phyloP scores from a whole-genome alignment of 1,140 invertebrate species.

The Drosophila serrata region DNA sequence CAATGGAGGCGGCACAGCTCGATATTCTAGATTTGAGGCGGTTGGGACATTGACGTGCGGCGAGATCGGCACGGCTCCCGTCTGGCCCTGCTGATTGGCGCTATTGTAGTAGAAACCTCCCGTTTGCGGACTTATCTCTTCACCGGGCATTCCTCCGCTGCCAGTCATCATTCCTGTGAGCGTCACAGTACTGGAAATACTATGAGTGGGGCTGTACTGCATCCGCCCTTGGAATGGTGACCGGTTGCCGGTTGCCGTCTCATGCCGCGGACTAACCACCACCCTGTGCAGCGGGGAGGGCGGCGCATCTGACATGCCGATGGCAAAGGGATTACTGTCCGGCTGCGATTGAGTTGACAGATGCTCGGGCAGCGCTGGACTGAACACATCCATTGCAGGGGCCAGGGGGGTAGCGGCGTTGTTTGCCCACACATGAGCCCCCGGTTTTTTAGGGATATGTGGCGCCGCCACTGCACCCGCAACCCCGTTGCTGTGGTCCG shows the following conservation, averaged over 20 bases:
- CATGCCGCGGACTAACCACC: slow-evolving; percentile 75
- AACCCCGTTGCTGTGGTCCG: slow-evolving; percentile 58
- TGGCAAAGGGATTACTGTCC: slow-evolving; percentile 47
- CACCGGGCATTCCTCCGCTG: slow-evolving; percentile 8
- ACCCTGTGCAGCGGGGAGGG: slow-evolving; percentile 74
- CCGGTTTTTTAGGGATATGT: slow-evolving; percentile 70
- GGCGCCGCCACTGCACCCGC: slow-evolving; percentile 69
- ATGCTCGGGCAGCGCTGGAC: slow-evolving; percentile 56
- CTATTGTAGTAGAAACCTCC: slow-evolving; percentile 69
- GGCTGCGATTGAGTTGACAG: slow-evolving; percentile 27
- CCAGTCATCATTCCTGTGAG: slow-evolving; percentile 32
- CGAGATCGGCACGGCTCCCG: slow-evolving; percentile 77
- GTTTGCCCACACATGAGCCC: slow-evolving; percentile 71
- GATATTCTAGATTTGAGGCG: slow-evolving; percentile 70
- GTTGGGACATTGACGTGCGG: slow-evolving; percentile 84
- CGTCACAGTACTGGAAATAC: slow-evolving; percentile 68
- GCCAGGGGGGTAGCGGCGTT: slow-evolving; percentile 19
- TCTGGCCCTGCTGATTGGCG: slow-evolving; percentile 50
- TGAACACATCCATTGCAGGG: slow-evolving; percentile 53
- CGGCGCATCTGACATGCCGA: slow-evolving; percentile 36
- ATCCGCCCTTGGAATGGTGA: slow-evolving; percentile 81
- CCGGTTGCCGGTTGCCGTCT: slow-evolving; percentile 57
- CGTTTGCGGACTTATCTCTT: slow-evolving; percentile 65
- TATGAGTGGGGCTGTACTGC: slow-evolving; percentile 76
- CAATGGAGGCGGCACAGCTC: slow-evolving; percentile 78